Percentiles rank a stretch among this genome's conserved stretches.
Conservation (phyloP, 1,140 invertebrate genomes). For the Limonius californicus region DNA sequence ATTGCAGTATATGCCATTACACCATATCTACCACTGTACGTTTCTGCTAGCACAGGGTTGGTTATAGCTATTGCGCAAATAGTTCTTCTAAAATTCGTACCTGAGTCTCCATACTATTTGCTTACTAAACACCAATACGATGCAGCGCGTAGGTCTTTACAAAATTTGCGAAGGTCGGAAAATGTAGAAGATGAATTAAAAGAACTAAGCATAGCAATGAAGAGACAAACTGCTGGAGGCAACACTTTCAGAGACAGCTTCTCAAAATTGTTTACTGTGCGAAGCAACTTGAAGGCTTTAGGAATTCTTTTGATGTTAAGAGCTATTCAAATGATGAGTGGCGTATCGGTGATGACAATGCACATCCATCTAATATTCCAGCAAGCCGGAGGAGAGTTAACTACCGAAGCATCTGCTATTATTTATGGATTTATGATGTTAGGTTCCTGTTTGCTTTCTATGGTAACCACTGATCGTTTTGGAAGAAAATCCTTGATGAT, state of each 20-base stretch:
- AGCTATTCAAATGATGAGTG: not conserved
- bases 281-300: conserved; percentile 3
- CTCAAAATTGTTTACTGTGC: not conserved
- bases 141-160: conserved; percentile 1
- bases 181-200: conserved; percentile 11
- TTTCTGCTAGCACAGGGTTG: not conserved
- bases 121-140: conserved; percentile 2
- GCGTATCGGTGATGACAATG: not conserved
- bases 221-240: not conserved
- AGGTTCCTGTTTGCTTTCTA: not conserved
- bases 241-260: not conserved
- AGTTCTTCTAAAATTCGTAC: conserved; percentile 9
- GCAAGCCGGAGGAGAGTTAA: not conserved
- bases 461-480: not conserved
- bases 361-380: conserved; percentile 1
- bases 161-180: not conserved
- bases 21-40: conserved; percentile 22
- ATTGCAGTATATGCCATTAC: conserved; percentile 22
- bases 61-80: not conserved
- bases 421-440: not conserved
- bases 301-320: not conserved
- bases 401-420: not conserved
- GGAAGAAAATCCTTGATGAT: not conserved
- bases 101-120: conserved; percentile 20
- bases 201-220: not conserved